These are phyloP conservation scores for Xenops minutus DNA, from an alignment of 2,797 vertebrate genomes.

Conservation along the genomic window DNA sequence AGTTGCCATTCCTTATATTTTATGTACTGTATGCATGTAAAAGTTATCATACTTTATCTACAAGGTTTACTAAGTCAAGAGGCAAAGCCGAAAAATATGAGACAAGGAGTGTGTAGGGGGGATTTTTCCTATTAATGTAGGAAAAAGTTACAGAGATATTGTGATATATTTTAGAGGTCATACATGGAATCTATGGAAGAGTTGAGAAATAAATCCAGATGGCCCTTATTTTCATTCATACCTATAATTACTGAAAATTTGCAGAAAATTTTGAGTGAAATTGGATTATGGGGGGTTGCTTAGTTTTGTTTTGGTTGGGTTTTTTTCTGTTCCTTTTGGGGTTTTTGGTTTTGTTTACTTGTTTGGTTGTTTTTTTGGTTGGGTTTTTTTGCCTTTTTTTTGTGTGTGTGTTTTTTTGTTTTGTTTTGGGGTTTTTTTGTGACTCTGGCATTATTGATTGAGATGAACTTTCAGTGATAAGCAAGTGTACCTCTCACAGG, in stretches of 20 bases:
- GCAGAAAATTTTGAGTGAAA: not conserved
- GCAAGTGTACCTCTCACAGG: not conserved
- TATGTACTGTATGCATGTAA: not conserved
- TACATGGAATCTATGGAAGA: not conserved
- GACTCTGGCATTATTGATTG: not conserved
- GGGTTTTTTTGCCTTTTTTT: not conserved
- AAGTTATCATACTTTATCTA: not conserved
- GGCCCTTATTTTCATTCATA: not conserved
- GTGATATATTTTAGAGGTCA: not conserved
- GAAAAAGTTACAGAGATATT: not conserved
- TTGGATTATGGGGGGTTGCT: not conserved
- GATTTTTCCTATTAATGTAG: not conserved
- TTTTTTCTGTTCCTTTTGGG: not conserved
- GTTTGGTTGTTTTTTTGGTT: not conserved
- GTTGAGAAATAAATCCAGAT: not conserved
- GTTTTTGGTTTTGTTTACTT: not conserved
- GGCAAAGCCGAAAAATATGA: not conserved
- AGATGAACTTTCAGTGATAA: not conserved
- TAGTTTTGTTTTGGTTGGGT: not conserved
- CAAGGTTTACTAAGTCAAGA: not conserved
- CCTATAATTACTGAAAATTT: not conserved
- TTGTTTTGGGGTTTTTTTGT: not conserved
- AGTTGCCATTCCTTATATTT: not conserved
- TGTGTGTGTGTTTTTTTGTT: too few species aligned
- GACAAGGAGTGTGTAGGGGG: fast-evolving